A percentile compares a stretch with the other conserved stretches of the same genome.
These are phyloP conservation scores for Sinodicranocentrus sp. DNA, from an alignment of 2,888 invertebrate species.

Conservation along the genomic window DNA sequence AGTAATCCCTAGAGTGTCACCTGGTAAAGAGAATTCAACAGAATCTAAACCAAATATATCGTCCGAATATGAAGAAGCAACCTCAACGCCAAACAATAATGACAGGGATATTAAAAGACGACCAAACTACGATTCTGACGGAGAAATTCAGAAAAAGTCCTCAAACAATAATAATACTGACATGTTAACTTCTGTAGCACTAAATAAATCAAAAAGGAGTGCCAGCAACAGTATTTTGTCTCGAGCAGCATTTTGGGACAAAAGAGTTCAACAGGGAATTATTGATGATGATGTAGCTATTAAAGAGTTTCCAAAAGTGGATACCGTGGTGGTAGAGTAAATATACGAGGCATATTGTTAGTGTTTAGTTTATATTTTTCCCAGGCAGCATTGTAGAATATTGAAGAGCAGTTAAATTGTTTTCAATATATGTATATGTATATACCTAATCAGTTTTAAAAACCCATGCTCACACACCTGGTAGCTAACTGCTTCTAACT, in stretches of 20 bases:
- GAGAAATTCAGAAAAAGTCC: not conserved
- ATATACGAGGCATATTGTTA: no score
- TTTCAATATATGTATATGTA: no score
- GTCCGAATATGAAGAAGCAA: not conserved
- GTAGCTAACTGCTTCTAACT: no score
- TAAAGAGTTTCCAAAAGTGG: conserved; percentile 75
- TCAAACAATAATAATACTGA: conserved; percentile 17
- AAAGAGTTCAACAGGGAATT: conserved; percentile 76
- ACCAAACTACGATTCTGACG: conserved; percentile 17
- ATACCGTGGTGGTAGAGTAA: conserved; percentile 14
- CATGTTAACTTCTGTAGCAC: conserved; percentile 25
- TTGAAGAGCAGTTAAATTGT: no score
- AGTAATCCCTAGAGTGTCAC: conserved; percentile 49
- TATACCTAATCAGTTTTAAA: no score
- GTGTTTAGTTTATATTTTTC: no score
- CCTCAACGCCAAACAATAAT: conserved; percentile 23
- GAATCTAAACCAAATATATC: conserved; percentile 30
- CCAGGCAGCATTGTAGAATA: no score
- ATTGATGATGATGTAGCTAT: conserved; percentile 76
- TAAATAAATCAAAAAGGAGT: conserved; percentile 45
- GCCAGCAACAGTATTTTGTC: conserved; percentile 61
- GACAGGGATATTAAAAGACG: conserved; percentile 18
- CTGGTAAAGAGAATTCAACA: conserved; percentile 12
- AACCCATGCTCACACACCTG: no score
- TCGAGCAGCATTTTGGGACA: conserved; percentile 77